These are phyloP conservation scores for Urocitellus parryii DNA, from an alignment of 2,113 vertebrate genomes.

Conservation along the genomic window DNA sequence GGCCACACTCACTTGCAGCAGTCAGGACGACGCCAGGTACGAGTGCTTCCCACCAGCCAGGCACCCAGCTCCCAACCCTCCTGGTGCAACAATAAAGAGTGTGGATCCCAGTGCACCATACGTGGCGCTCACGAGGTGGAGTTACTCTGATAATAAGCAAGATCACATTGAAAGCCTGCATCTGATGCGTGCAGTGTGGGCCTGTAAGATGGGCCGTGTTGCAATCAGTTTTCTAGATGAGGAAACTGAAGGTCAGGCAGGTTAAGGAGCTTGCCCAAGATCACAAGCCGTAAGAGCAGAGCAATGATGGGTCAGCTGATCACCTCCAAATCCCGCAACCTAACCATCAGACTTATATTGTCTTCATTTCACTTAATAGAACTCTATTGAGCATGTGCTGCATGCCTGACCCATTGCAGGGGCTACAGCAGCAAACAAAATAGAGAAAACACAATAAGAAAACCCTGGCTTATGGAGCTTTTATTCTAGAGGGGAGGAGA, in stretches of 20 bases:
- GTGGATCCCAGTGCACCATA: background rate
- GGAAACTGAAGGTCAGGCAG: constrained; percentile 35
- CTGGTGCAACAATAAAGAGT: background rate
- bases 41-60: background rate
- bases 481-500: background rate
- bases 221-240: background rate
- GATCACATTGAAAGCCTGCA: background rate
- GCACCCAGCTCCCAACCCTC: background rate
- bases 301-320: background rate
- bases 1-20: background rate
- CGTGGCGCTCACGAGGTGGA: background rate
- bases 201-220: background rate
- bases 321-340: background rate
- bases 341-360: background rate
- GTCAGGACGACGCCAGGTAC: background rate
- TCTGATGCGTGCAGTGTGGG: background rate
- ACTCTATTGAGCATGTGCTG: background rate
- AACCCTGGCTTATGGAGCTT: background rate
- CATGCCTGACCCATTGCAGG: background rate
- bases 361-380: background rate
- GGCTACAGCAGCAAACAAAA: background rate
- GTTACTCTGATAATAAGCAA: background rate
- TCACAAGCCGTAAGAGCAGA: background rate
- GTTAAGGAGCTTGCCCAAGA: background rate
- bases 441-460: background rate